These are phyloP conservation scores for Acronicta aceris DNA, from an alignment of 2,888 invertebrate species.

Conservation along the genomic window DNA sequence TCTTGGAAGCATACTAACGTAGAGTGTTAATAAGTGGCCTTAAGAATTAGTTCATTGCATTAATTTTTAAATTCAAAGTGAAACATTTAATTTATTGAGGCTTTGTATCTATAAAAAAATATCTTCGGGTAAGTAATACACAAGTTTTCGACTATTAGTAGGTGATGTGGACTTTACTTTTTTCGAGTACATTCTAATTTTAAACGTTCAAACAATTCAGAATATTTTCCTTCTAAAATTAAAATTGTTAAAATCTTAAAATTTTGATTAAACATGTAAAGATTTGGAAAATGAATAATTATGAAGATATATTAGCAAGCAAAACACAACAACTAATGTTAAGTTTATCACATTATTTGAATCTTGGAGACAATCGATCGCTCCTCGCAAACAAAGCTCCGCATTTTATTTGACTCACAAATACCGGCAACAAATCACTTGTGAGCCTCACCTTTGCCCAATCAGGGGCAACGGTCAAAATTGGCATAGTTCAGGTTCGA, in stretches of 20 bases:
- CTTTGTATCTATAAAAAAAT: too few species aligned
- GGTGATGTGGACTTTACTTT: constrained; percentile 12
- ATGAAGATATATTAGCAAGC: too few species aligned
- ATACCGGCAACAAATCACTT: constrained; percentile 40
- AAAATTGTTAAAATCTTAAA: too few species aligned
- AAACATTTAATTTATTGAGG: too few species aligned
- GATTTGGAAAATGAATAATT: too few species aligned
- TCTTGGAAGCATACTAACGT: neutral
- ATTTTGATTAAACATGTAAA: too few species aligned
- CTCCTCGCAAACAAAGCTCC: constrained; percentile 14
- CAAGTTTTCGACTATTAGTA: constrained; percentile 9
- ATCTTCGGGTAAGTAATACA: constrained; percentile 24
- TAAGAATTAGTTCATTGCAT: neutral
- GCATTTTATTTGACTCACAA: constrained; percentile 38
- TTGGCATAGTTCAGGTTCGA: constrained; percentile 52
- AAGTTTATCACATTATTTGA: too few species aligned
- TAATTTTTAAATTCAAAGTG: too few species aligned
- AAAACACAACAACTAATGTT: too few species aligned
- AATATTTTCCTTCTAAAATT: too few species aligned
- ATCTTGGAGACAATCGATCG: constrained; percentile 1
- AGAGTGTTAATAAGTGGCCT: neutral
- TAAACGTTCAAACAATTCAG: neutral
- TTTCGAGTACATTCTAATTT: neutral
- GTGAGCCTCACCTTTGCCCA: constrained; percentile 39
- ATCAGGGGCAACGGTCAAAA: constrained; percentile 48